Conservation (phyloP, 2,797 vertebrate genomes). For the Sylvia borin region DNA sequence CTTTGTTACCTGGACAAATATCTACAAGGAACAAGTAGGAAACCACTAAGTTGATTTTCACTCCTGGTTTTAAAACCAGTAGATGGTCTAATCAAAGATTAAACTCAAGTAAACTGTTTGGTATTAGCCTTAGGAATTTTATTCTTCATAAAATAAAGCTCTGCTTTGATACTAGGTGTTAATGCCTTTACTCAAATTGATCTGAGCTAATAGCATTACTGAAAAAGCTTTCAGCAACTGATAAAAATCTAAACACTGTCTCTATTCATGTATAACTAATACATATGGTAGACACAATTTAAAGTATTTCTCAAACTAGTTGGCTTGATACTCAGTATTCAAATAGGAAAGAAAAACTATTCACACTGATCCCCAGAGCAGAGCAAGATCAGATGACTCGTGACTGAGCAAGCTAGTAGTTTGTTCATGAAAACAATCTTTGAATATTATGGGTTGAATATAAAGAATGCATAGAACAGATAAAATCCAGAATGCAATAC, state of each 20-base stretch:
- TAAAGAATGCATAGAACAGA: conserved; percentile 69
- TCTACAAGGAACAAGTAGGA: not conserved
- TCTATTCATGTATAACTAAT: not conserved
- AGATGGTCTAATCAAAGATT: not conserved
- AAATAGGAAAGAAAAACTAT: conserved; percentile 50
- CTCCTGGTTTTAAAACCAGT: not conserved
- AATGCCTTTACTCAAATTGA: not conserved
- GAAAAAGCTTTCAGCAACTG: conserved; percentile 2
- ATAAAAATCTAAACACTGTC: not conserved
- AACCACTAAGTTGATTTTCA: conserved; percentile 17
- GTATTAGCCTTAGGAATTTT: not conserved
- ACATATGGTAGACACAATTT: not conserved
- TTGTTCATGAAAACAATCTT: conserved; percentile 73
- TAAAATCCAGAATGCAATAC: conserved; percentile 64
- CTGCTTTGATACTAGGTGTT: not conserved
- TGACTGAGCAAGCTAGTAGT: conserved; percentile 29
- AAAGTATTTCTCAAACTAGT: conserved; percentile 1
- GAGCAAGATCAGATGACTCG: conserved; percentile 51
- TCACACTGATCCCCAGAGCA: conserved; percentile 58
- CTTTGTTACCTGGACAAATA: conserved; percentile 3
- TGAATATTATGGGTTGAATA: conserved; percentile 69
- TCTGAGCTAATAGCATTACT: not conserved
- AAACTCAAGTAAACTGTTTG: not conserved
- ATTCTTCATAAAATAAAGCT: conserved; percentile 10
- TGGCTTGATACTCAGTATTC: not conserved